phyloP scores from a whole-genome alignment of 2,797 vertebrate genomes.

The Anabas testudineus region DNA sequence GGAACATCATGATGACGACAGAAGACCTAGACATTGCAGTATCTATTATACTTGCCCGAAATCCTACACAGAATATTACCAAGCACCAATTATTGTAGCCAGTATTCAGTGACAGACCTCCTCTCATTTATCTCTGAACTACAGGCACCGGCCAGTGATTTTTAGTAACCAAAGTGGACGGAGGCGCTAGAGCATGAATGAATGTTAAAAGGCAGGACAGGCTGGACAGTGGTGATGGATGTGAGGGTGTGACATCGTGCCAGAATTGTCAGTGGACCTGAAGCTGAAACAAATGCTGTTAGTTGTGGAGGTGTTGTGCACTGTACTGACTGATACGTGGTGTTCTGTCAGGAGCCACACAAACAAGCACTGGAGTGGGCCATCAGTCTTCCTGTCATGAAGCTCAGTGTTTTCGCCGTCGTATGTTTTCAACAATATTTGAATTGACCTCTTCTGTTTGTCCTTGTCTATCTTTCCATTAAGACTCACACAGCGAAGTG shows the following conservation, averaged over 20 bases:
- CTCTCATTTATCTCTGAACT: slow-evolving; percentile 46
- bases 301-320: slow-evolving; percentile 12
- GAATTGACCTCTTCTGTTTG: neutral
- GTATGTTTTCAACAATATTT: neutral
- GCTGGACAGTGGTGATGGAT: slow-evolving; percentile 7
- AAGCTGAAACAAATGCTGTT: slow-evolving; percentile 36
- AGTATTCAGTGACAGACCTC: neutral
- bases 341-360: slow-evolving; percentile 23
- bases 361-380: neutral
- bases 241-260: slow-evolving; percentile 16
- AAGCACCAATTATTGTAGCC: neutral
- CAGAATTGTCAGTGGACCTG: slow-evolving; percentile 16
- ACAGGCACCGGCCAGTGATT: slow-evolving; percentile 30
- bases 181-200: slow-evolving; percentile 24
- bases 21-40: neutral
- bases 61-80: neutral
- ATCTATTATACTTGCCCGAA: neutral
- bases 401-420: neutral
- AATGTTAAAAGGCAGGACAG: slow-evolving; percentile 41
- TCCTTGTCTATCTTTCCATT: slow-evolving; percentile 8
- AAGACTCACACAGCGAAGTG: neutral
- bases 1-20: neutral
- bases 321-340: slow-evolving; percentile 12
- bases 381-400: slow-evolving; percentile 13
- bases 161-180: slow-evolving; percentile 13